phyloP scores from a whole-genome alignment of 2,113 vertebrate genomes.

The Paramormyrops kingsleyae region DNA sequence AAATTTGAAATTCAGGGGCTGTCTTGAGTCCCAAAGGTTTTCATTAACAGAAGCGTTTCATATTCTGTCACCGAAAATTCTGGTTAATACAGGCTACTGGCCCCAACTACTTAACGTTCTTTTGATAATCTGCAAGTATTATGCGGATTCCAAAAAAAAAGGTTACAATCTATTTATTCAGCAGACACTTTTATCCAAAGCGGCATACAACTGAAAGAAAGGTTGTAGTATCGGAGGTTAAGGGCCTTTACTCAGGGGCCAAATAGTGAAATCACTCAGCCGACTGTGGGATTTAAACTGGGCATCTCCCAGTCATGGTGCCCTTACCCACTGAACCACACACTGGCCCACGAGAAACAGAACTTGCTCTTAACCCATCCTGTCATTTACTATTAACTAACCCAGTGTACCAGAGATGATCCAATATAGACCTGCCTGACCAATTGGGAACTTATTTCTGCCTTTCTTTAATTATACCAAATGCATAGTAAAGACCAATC shows the following conservation, averaged over 20 bases:
- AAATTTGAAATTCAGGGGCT: background rate
- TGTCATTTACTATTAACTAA: conserved; percentile 43
- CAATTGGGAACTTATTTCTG: conserved; percentile 16
- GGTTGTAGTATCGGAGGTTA: background rate
- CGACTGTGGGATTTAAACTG: background rate
- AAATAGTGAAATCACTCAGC: background rate
- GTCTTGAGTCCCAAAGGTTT: background rate
- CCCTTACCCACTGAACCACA: background rate
- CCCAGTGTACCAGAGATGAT: conserved; percentile 23
- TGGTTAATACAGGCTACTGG: background rate
- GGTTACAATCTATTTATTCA: background rate
- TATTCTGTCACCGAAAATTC: background rate
- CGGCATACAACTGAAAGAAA: background rate
- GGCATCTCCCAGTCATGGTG: background rate
- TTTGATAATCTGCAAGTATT: background rate
- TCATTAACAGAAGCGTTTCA: background rate
- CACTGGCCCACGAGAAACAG: background rate
- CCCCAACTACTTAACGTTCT: background rate
- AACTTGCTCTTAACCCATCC: conserved; percentile 18
- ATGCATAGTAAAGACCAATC: background rate
- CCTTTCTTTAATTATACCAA: conserved; percentile 1
- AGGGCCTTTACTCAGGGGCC: background rate
- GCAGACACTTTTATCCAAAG: background rate
- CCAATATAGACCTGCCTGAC: conserved; percentile 13
- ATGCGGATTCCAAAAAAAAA: background rate